phyloP scores from a whole-genome alignment of 2,797 vertebrate species.

The Tadarida brasiliensis region DNA sequence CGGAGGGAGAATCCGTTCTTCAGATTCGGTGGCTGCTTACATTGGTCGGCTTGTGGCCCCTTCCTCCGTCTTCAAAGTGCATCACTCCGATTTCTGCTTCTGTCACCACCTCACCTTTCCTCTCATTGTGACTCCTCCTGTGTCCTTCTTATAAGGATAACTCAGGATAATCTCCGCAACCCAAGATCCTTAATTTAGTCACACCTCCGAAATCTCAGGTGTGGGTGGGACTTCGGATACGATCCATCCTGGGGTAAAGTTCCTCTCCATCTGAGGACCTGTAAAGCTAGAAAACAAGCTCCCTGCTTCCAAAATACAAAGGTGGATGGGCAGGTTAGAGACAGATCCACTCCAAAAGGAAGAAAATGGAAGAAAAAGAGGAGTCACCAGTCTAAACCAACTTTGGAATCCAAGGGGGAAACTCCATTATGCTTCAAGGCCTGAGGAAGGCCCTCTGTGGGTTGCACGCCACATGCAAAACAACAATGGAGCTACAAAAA shows the following conservation, averaged over 20 bases:
- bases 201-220: neutral
- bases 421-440: neutral
- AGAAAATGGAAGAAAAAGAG: neutral
- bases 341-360: neutral
- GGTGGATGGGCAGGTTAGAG: neutral
- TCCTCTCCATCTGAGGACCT: neutral
- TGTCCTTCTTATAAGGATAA: neutral
- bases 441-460: neutral
- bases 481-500: neutral
- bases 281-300: neutral
- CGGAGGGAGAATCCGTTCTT: neutral
- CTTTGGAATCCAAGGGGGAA: neutral
- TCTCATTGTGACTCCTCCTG: neutral
- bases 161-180: neutral
- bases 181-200: neutral
- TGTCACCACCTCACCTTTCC: neutral
- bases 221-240: neutral
- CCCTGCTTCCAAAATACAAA: neutral
- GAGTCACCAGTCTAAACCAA: neutral
- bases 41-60: neutral
- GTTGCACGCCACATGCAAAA: neutral
- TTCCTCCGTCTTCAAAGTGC: neutral
- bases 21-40: too few species aligned
- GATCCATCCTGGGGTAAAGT: neutral
- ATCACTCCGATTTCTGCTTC: neutral